Conservation (phyloP, 2,797 vertebrate species). For the Leuciscus waleckii region DNA sequence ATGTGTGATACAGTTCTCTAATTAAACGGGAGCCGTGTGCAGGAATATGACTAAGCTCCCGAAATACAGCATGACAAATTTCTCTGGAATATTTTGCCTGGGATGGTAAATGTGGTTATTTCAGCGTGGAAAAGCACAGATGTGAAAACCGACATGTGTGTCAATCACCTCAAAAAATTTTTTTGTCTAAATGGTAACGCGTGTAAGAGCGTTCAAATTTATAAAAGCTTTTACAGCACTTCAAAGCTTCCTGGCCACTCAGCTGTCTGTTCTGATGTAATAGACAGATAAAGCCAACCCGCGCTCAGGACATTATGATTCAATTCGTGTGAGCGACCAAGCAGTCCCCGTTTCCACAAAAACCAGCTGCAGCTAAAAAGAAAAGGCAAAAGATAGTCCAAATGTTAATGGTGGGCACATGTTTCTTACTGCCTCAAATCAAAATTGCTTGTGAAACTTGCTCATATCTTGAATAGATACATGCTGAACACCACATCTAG, state of each 20-base stretch:
- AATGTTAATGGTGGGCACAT: constrained; percentile 31
- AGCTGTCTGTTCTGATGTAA: constrained; percentile 37
- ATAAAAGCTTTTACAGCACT: constrained; percentile 48
- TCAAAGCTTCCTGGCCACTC: constrained; percentile 35
- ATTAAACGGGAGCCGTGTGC: constrained; percentile 22
- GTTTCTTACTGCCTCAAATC: constrained; percentile 7
- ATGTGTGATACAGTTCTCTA: constrained; percentile 46
- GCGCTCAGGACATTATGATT: constrained; percentile 31
- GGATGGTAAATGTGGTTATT: constrained; percentile 43
- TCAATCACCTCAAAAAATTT: constrained; percentile 35
- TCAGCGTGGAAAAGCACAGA: not conserved
- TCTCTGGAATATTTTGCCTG: constrained; percentile 28
- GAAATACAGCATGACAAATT: constrained; percentile 26
- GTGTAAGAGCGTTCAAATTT: constrained; percentile 12
- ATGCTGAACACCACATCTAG: constrained; percentile 10
- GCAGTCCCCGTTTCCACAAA: not conserved
- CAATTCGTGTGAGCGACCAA: constrained; percentile 32
- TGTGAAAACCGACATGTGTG: not conserved
- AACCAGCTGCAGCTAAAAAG: constrained; percentile 38
- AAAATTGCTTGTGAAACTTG: constrained; percentile 24
- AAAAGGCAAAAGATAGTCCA: constrained; percentile 27
- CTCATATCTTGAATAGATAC: not conserved
- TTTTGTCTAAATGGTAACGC: constrained; percentile 25
- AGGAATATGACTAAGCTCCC: constrained; percentile 31
- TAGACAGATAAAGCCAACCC: constrained; percentile 31